Base-by-base conservation (phyloP, 2,113 vertebrate genomes). In the Pampusana beccarii region DNA sequence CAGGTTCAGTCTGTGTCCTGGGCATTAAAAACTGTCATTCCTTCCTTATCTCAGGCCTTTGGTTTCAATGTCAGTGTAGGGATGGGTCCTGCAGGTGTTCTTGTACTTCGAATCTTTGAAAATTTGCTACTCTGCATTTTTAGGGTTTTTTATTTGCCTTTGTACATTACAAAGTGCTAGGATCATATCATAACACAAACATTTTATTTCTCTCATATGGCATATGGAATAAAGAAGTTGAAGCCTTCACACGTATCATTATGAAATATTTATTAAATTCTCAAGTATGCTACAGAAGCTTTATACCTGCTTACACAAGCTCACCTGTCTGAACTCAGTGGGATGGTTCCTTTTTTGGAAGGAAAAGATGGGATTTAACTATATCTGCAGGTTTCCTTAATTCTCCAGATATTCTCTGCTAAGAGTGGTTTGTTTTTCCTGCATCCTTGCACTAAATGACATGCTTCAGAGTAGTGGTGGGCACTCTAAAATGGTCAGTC, bases 401-500 rank as follows among this genome's bases (percentile, higher is more conserved):
- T 58, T 70, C 33, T 58, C 18, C 53, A 78, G 67, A 88, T 84
- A 44, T 26, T 29, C 7, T 48, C 25, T 19, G 21, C 42, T 71
- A 10, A 57, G 80, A 92, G 57, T 5, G 7, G 9, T 38, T 84
- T 84, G 56, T 50, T 91, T 92, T 86, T 61, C 20, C 33, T 79
- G 20, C 8, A 1, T 79, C 61, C 81, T 53, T 61, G 28, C 50
- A 36, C 57, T 84, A 75, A 79, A 74, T 51, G 5, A 19, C 3
- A 3, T 38, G 4, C 57, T 93, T 95, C 65, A 81, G 65, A 79
- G 48, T 18, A 61, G 69, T 25, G 71, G 38, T 91, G 66, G 73
- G 62, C 57, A 72, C 80, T 91, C 83, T 69, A 56, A 69, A 84
- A 67, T 81, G 89, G 91, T 69, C 94, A 79, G 29, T 91, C 48